Evolutionary conservation across 2,888 invertebrate genomes (phyloP).

Genomic region (Cistogaster globosa): DNA sequence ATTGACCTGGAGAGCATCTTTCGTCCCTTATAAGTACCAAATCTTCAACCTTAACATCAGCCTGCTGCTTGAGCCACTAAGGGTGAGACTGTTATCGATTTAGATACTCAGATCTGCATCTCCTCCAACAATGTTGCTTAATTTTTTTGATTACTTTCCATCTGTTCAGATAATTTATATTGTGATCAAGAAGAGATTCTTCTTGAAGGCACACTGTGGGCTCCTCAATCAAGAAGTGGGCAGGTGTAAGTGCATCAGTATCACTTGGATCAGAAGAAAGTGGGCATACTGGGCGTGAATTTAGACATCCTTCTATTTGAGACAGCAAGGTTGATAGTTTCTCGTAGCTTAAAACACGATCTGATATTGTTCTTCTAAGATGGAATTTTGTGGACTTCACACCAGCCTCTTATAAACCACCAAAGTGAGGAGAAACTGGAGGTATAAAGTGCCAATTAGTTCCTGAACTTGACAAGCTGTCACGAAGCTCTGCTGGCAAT

Average conservation of each 20-base stretch:
- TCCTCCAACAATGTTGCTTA: slow-evolving; percentile 66
- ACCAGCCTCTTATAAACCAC: slow-evolving; percentile 40
- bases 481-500: slow-evolving; percentile 27
- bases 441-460: slow-evolving; percentile 58
- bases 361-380: slow-evolving; percentile 48
- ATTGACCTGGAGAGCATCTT: slow-evolving; percentile 47
- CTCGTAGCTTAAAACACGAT: slow-evolving; percentile 49
- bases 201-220: slow-evolving; percentile 43
- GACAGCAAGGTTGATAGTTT: slow-evolving; percentile 43
- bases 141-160: slow-evolving; percentile 59
- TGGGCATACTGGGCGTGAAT: slow-evolving; percentile 53
- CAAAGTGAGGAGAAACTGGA: slow-evolving; percentile 63
- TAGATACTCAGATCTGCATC: slow-evolving; percentile 62
- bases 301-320: slow-evolving; percentile 55
- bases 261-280: slow-evolving; percentile 53
- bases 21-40: slow-evolving; percentile 32
- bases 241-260: slow-evolving; percentile 52
- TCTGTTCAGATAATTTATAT: slow-evolving; percentile 27
- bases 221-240: slow-evolving; percentile 1
- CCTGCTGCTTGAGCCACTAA: not conserved
- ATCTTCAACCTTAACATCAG: too few relatives aligned
- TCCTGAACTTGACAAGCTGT: slow-evolving; percentile 19
- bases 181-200: slow-evolving; percentile 33
- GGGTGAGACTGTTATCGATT: slow-evolving; percentile 52
- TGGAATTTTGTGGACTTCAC: slow-evolving; percentile 58